Evolutionary conservation across 2,113 vertebrate genomes (phyloP), one percentile per base, ranked within the genome.

Genomic region (Oenanthe oenanthe): DNA sequence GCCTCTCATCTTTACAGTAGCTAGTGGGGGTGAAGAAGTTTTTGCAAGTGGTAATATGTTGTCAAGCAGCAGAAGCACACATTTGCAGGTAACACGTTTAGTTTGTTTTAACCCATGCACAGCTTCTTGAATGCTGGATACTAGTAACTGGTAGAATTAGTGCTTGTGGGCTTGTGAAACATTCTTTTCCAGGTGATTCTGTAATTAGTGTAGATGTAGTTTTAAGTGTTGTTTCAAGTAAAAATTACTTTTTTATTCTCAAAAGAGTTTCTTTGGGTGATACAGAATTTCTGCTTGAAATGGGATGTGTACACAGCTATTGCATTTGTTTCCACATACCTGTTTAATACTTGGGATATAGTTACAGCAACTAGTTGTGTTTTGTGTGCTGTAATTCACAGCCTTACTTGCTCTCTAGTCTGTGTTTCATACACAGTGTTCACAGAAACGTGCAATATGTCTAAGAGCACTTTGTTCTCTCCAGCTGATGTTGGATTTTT

Each of bases 261-360:
- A 19, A 62, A 54, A 78, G 6, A 17, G 38, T 47, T 77, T 61
- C 8, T 63, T 66, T 68, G 38, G 13, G 26, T 38, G 15, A 21
- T 22, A 13, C 4, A 78, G 54, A 63, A 51, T 51, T 51, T 51
- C 6, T 25, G 13, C 17, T 62, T 53, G 67, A 42, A 72, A n/a
- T n/a, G n/a, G 19, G 73, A 22, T 0, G 0, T 61, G 31, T 7
- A 7, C 13, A 17, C 25, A 48, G 2, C 45, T 73, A 24, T 62
- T 84, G 34, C 22, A 10, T 74, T 87, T 1, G 11, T 67, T 58
- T 74, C 56, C 14, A 43, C 1, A 0, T 66, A 24, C 11, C 8
- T 32, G 0, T 82, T 88, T 53, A 61, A 57, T 73, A 29, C 32
- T 83, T 40, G 45, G 45, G 28, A 13, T 43, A 4, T 68, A 80